phyloP scores from a whole-genome alignment of 1,140 invertebrate genomes.

The Drosophila subobscura region DNA sequence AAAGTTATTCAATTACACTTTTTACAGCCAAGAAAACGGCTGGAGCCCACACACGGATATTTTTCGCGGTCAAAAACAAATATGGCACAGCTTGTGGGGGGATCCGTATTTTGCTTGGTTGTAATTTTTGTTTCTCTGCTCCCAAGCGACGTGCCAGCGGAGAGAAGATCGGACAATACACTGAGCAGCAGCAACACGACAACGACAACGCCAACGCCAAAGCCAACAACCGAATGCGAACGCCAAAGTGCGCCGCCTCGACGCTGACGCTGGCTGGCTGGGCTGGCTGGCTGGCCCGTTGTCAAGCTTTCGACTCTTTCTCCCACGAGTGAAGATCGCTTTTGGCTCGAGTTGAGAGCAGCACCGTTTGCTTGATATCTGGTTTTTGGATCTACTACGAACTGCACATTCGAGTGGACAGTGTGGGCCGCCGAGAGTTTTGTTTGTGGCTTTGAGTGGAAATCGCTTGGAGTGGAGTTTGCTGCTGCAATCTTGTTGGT shows the following conservation, averaged over 20 bases:
- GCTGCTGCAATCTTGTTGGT: conserved; percentile 13
- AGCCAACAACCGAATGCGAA: conserved; percentile 39
- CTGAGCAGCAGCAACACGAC: background rate
- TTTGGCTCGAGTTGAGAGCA: conserved; percentile 16
- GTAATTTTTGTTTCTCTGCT: background rate
- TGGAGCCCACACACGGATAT: background rate
- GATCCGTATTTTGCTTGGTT: too few relatives aligned
- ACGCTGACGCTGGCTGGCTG: background rate
- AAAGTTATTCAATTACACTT: conserved; percentile 7
- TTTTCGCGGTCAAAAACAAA: conserved; percentile 45
- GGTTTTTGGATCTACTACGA: conserved; percentile 51
- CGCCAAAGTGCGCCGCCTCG: conserved; percentile 35
- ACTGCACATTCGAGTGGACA: conserved; percentile 61
- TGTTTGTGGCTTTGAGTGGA: conserved; percentile 28
- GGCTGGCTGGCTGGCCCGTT: conserved; percentile 1
- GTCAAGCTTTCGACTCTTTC: conserved; percentile 52
- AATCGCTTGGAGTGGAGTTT: conserved; percentile 2
- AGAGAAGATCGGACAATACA: conserved; percentile 27
- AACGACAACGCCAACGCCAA: conserved; percentile 37
- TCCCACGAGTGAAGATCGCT: conserved; percentile 60
- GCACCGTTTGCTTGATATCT: conserved; percentile 36
- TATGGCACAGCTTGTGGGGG: conserved; percentile 31
- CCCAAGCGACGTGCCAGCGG: conserved; percentile 25
- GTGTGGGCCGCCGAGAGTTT: conserved; percentile 5
- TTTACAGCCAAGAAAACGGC: conserved; percentile 14